phyloP scores from a whole-genome alignment of 2,797 vertebrate genomes.

The Hydrolagus colliei region DNA sequence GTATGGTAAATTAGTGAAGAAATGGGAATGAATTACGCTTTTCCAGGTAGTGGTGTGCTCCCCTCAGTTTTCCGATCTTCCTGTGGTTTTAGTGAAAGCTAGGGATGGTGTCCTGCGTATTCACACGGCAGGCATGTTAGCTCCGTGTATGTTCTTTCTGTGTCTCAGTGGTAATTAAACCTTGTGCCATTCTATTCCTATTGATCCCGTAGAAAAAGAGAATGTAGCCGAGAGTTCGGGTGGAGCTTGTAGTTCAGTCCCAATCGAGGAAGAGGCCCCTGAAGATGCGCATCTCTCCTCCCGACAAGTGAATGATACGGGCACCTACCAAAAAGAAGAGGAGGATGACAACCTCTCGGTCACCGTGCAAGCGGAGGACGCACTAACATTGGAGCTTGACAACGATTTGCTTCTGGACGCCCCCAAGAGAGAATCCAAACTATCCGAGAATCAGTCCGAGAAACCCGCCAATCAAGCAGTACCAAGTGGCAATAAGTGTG shows the following conservation, averaged over 20 bases:
- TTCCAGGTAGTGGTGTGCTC: slow-evolving; percentile 44
- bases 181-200: slow-evolving; percentile 98
- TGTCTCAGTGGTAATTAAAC: slow-evolving; percentile 99
- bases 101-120: slow-evolving; percentile 60
- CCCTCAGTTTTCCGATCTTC: slow-evolving; percentile 73
- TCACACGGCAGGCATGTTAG: slow-evolving; percentile 72
- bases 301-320: slow-evolving; percentile 73
- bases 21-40: slow-evolving; percentile 16
- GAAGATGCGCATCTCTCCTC: slow-evolving; percentile 70
- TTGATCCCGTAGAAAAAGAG: slow-evolving; percentile 99
- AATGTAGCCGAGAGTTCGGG: slow-evolving; percentile 86
- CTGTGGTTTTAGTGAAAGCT: slow-evolving; percentile 63
- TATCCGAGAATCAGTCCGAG: slow-evolving; percentile 59
- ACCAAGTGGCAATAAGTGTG: slow-evolving; percentile 59
- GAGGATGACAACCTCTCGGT: slow-evolving; percentile 75
- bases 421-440: slow-evolving; percentile 63
- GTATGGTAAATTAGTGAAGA: slow-evolving; percentile 27
- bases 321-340: slow-evolving; percentile 62
- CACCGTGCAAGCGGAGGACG: slow-evolving; percentile 61
- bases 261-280: slow-evolving; percentile 79
- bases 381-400: slow-evolving; percentile 66
- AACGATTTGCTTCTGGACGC: slow-evolving; percentile 56
- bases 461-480: slow-evolving; percentile 45
- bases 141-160: slow-evolving; percentile 89
- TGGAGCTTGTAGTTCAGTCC: slow-evolving; percentile 97